Percentiles rank a stretch among this genome's conserved stretches.
Evolutionary conservation across 2,113 vertebrate species (phyloP).

Genomic region (Scolopax mira): DNA sequence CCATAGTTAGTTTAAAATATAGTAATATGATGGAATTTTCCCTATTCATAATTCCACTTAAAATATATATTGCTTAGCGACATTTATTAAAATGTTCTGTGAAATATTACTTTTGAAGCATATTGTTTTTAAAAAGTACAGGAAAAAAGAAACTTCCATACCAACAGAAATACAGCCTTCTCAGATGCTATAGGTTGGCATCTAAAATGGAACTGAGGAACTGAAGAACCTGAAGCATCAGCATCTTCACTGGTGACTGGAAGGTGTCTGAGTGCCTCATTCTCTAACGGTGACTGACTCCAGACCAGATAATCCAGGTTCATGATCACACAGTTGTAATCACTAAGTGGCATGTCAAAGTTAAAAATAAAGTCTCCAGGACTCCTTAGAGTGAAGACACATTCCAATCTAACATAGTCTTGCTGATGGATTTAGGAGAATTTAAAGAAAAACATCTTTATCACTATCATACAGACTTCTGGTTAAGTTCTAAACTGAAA

Average conservation of each 20-base stretch:
- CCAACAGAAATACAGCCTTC: background rate
- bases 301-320: background rate
- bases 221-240: background rate
- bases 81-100: background rate
- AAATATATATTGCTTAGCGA: background rate
- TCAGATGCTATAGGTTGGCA: background rate
- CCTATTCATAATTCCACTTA: background rate
- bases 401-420: background rate
- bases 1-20: background rate
- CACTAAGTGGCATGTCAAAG: background rate
- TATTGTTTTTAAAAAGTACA: background rate
- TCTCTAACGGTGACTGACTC: background rate
- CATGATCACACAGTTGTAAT: background rate
- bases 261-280: background rate
- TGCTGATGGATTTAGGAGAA: background rate
- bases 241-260: background rate
- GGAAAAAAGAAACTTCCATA: background rate
- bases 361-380: background rate
- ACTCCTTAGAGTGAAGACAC: background rate
- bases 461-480: background rate
- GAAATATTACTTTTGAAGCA: background rate
- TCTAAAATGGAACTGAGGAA: background rate
- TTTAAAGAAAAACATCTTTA: background rate
- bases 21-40: background rate
- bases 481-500: background rate